Base-by-base conservation (phyloP, 1,140 invertebrate genomes). In the Thereuonema tuberculata region DNA sequence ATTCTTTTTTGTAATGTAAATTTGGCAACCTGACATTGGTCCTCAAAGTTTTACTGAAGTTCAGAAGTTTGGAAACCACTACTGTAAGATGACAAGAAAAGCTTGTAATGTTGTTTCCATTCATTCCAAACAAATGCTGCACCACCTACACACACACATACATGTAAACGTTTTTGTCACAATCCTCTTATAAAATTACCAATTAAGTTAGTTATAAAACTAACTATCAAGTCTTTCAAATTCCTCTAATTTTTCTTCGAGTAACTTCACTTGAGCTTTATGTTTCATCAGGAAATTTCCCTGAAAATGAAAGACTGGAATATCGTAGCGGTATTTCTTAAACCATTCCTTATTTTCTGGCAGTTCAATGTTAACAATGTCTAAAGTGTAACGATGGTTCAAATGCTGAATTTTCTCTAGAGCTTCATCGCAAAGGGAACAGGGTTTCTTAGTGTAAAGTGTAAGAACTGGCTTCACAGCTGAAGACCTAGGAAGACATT, bases 281-380 rank as follows among this genome's bases (percentile, higher is more conserved):
- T 93, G 86, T 76, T 88, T 91, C 75, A 89, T 91, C 25, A 93
- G 74, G 74, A 82, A 93, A 66, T 84, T 76, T 17, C 83, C 84
- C 71, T 93, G 84, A 2, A 92, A 77, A 75, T 90, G 87, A 67
- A 93, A 74, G 15, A 93, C 89, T 53, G 90, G 89, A 68, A 93
- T 92, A 70, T 93, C 87, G 71, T 84, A 80, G 59, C 82, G 78
- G 68, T 91, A 94, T n/a, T 88, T 74, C 58, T 82, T 74, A 56
- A 82, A 75, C 78, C 82, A 89, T 59, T 78, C 74, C 56, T 85
- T 67, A 70, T 92, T 90, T 68, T 81, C 83, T 65, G 80, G 78
- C 17, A 75, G 71, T 15, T 80, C 81, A 28, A 93, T 93, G 71
- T 90, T 82, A 53, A 93, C 79, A 72, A 84, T 81, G 72, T 85